Percentiles rank a stretch among this genome's conserved stretches.
These are phyloP conservation scores for Pitangus sulphuratus DNA, from an alignment of 2,797 vertebrate species.

Conservation along the genomic window DNA sequence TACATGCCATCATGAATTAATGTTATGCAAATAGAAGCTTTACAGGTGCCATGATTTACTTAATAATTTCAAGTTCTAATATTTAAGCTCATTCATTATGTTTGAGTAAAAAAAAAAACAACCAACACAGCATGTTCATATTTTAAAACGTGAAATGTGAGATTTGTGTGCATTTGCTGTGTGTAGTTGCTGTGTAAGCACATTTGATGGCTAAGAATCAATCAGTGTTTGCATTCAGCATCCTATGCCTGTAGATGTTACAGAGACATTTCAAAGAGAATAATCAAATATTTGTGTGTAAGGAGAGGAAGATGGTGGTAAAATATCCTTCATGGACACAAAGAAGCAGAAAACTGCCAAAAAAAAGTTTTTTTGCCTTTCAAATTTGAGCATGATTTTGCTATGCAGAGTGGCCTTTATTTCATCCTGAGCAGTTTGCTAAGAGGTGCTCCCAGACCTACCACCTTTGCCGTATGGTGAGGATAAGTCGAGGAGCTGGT, in stretches of 20 bases:
- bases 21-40: slow-evolving; percentile 81
- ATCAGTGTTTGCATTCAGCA: slow-evolving; percentile 28
- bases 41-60: slow-evolving; percentile 83
- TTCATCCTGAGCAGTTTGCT: background rate
- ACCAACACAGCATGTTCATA: slow-evolving; percentile 28
- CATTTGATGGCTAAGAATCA: slow-evolving; percentile 54
- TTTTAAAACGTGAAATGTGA: slow-evolving; percentile 67
- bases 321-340: background rate
- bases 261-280: slow-evolving; percentile 66
- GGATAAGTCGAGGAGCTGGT: background rate
- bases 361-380: slow-evolving; percentile 2
- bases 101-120: slow-evolving; percentile 28
- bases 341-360: background rate
- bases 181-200: slow-evolving; percentile 61
- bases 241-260: slow-evolving; percentile 38
- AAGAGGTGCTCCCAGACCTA: background rate
- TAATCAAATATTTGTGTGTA: slow-evolving; percentile 40
- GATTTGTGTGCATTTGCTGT: slow-evolving; percentile 66
- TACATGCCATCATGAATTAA: slow-evolving; percentile 81
- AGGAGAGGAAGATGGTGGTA: background rate
- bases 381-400: background rate
- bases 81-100: slow-evolving; percentile 80
- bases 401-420: background rate
- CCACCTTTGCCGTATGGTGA: fast-evolving
- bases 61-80: slow-evolving; percentile 81